Evolutionary conservation across 2,797 vertebrate genomes (phyloP).

Genomic region (Mormyrops boulengeri): DNA sequence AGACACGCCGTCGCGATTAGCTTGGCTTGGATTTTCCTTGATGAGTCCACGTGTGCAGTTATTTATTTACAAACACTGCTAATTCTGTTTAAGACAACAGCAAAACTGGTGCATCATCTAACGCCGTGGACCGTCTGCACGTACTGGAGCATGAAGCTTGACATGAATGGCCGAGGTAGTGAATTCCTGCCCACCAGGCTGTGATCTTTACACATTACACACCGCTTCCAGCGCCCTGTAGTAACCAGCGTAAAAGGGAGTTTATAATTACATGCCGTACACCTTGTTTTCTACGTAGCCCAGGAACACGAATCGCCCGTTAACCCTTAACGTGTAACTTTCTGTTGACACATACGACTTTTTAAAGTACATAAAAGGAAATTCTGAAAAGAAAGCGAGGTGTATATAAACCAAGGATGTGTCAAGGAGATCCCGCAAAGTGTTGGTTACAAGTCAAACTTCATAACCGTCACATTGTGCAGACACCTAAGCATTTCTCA

Average conservation of each 20-base stretch:
- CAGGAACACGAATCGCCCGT: background rate
- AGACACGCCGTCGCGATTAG: background rate
- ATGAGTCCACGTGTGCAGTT: background rate
- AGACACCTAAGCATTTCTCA: background rate
- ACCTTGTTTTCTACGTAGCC: background rate
- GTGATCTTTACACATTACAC: background rate
- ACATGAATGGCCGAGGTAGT: background rate
- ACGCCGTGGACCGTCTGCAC: background rate
- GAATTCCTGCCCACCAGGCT: background rate
- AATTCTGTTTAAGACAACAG: background rate
- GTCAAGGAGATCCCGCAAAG: background rate
- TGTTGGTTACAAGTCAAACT: background rate
- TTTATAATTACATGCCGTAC: background rate
- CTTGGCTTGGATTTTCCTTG: background rate
- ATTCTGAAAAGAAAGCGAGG: background rate
- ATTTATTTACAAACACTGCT: background rate
- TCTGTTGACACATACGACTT: background rate
- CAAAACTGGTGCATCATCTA: background rate
- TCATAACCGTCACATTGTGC: background rate
- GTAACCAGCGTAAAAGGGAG: background rate
- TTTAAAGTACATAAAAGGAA: background rate
- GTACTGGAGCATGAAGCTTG: background rate
- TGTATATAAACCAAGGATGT: background rate
- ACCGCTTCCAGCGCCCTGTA: background rate
- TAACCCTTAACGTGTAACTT: background rate